These are phyloP conservation scores for Sebastes vulpes DNA, from an alignment of 2,797 vertebrate species.

Conservation along the genomic window DNA sequence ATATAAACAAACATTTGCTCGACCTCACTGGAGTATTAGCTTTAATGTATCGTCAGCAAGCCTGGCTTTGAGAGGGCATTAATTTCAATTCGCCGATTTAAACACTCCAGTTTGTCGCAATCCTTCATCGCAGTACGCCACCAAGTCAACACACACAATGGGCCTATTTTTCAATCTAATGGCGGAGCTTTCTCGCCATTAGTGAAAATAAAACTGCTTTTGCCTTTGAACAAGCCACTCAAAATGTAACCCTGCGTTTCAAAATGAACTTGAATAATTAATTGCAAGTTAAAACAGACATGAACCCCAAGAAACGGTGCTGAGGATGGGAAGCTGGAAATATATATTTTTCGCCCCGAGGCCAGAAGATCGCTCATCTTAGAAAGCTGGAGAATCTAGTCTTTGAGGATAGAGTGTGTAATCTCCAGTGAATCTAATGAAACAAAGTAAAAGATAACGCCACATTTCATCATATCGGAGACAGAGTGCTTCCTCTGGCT, in stretches of 20 bases:
- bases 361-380: slow-evolving; percentile 82
- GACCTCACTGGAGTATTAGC: slow-evolving; percentile 91
- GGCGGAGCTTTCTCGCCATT: slow-evolving; percentile 83
- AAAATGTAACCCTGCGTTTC: slow-evolving; percentile 81
- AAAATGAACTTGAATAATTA: slow-evolving; percentile 88
- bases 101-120: slow-evolving; percentile 95
- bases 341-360: slow-evolving; percentile 71
- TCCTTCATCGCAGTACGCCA: slow-evolving; percentile 90
- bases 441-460: slow-evolving; percentile 88
- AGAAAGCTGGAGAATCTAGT: slow-evolving; percentile 72
- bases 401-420: slow-evolving; percentile 82
- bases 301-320: slow-evolving; percentile 66
- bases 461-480: slow-evolving; percentile 82
- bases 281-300: slow-evolving; percentile 81
- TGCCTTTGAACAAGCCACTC: slow-evolving; percentile 83
- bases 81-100: slow-evolving; percentile 97
- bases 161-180: slow-evolving; percentile 89
- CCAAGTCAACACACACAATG: slow-evolving; percentile 85
- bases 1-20: slow-evolving; percentile 95
- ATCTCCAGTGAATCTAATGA: slow-evolving; percentile 87
- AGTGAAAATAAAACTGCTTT: slow-evolving; percentile 69
- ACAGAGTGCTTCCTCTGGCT: slow-evolving; percentile 73
- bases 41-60: slow-evolving; percentile 94
- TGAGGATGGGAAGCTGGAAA: slow-evolving; percentile 57
- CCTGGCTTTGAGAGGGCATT: slow-evolving; percentile 93